Percentiles rank a stretch among this genome's conserved stretches.
Evolutionary conservation across 1,140 invertebrate genomes (phyloP).

Genomic region (Temnothorax curvispinosus): DNA sequence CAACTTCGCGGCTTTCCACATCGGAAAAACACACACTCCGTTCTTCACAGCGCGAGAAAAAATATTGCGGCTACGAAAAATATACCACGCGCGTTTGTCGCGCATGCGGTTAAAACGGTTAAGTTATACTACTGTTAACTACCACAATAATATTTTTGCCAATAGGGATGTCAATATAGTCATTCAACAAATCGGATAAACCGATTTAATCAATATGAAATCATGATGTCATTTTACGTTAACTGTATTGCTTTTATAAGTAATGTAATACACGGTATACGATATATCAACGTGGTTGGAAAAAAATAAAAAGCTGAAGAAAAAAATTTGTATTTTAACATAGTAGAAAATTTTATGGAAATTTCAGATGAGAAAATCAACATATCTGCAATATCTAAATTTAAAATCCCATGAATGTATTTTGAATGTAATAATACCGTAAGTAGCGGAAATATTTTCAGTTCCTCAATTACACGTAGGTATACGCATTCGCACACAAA

Average conservation of each 20-base stretch:
- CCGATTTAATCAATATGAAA: background rate
- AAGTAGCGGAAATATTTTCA: slow-evolving; percentile 35
- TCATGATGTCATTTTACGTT: background rate
- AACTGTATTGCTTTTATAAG: background rate
- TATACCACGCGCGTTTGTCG: background rate
- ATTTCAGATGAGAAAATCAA: slow-evolving; percentile 7
- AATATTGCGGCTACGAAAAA: slow-evolving; percentile 20
- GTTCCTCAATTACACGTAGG: background rate
- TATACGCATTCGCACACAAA: background rate
- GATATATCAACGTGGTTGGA: background rate
- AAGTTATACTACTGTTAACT: background rate
- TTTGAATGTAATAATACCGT: slow-evolving; percentile 31
- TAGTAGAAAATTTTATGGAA: slow-evolving; percentile 29
- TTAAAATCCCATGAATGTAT: slow-evolving; percentile 35
- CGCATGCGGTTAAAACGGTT: background rate
- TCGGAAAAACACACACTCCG: slow-evolving; percentile 45
- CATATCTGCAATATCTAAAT: slow-evolving; percentile 15
- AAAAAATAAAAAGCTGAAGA: background rate
- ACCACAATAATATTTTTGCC: background rate
- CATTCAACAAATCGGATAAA: background rate
- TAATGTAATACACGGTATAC: background rate
- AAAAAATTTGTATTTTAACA: slow-evolving; percentile 2
- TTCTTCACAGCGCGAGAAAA: background rate
- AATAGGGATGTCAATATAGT: too few relatives aligned
- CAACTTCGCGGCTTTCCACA: slow-evolving; percentile 47